Percentiles rank a stretch among this genome's conserved stretches.
These are phyloP conservation scores for Leptatherina wallacei DNA, from an alignment of 2,797 vertebrate species.

Conservation along the genomic window DNA sequence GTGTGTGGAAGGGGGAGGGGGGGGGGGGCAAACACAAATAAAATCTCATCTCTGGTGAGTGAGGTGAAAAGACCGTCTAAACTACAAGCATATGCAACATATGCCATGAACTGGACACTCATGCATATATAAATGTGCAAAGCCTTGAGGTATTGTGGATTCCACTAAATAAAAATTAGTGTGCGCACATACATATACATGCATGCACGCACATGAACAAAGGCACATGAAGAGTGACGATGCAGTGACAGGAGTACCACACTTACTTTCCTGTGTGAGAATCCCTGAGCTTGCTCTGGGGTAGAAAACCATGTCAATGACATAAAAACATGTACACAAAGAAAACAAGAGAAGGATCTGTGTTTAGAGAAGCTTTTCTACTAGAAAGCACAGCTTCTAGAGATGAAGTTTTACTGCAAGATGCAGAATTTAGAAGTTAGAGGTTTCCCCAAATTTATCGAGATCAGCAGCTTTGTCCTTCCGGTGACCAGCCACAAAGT, in stretches of 20 bases:
- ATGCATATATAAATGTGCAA: conserved; percentile 88
- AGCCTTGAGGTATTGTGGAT: conserved; percentile 72
- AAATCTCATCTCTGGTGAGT: conserved; percentile 46
- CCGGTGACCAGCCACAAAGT: conserved; percentile 1
- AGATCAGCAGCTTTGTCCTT: conserved; percentile 23
- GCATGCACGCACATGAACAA: conserved; percentile 70
- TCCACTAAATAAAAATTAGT: conserved; percentile 37
- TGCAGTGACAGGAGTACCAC: conserved; percentile 79
- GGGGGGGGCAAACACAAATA: conserved; percentile 1
- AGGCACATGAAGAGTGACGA: conserved; percentile 55
- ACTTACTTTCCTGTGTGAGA: conserved; percentile 99
- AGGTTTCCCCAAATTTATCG: conserved; percentile 1
- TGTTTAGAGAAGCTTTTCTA: conserved; percentile 66
- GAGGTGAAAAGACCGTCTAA: conserved; percentile 74
- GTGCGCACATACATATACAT: conserved; percentile 62
- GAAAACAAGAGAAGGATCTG: conserved; percentile 71
- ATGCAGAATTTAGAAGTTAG: conserved; percentile 9
- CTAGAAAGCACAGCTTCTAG: conserved; percentile 19
- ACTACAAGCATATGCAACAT: conserved; percentile 68
- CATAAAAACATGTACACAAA: conserved; percentile 72
- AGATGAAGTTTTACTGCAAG: conserved; percentile 13
- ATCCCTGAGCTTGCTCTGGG: conserved; percentile 97
- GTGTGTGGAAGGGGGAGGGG: neutral
- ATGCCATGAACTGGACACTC: conserved; percentile 76
- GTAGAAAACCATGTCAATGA: conserved; percentile 89